phyloP scores from a whole-genome alignment of 2,888 invertebrate species.

The Timandra comae region DNA sequence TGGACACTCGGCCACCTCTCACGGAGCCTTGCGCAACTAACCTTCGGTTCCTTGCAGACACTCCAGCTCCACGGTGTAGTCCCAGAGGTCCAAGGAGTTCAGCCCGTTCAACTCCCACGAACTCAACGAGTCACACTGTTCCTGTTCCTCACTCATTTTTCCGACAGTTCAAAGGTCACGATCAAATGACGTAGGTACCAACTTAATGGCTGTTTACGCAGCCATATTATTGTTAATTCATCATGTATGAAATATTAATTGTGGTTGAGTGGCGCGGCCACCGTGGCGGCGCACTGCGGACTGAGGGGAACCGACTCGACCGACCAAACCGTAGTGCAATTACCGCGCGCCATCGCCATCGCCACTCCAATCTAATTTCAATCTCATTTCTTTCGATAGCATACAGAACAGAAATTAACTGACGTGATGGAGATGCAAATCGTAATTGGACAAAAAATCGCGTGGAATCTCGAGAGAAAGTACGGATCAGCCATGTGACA shows the following conservation, averaged over 20 bases:
- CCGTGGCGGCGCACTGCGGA: slow-evolving; percentile 45
- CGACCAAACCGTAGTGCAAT: slow-evolving; percentile 36
- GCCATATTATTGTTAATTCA: slow-evolving; percentile 44
- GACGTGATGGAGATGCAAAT: slow-evolving; percentile 32
- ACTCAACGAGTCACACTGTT: slow-evolving; percentile 63
- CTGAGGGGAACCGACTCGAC: slow-evolving; percentile 28
- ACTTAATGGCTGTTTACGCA: slow-evolving; percentile 36
- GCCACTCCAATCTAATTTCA: slow-evolving; percentile 65
- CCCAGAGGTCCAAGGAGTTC: slow-evolving; percentile 88
- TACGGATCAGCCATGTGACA: slow-evolving; percentile 15
- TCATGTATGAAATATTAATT: slow-evolving; percentile 17
- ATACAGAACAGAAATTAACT: slow-evolving; percentile 53
- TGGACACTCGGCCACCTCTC: slow-evolving; percentile 40
- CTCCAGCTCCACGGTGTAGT: slow-evolving; percentile 89
- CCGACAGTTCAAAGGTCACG: slow-evolving; percentile 40
- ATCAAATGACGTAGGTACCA: slow-evolving; percentile 31
- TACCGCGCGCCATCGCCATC: slow-evolving; percentile 46
- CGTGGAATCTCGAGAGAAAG: slow-evolving; percentile 48
- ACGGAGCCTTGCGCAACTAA: slow-evolving; percentile 66
- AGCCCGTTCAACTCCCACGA: slow-evolving; percentile 76
- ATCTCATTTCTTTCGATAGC: slow-evolving; percentile 63
- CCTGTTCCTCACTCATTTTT: slow-evolving; percentile 67
- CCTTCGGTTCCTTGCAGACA: slow-evolving; percentile 87
- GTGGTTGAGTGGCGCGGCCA: slow-evolving; percentile 41
- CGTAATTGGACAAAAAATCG: slow-evolving; percentile 42